phyloP scores from a whole-genome alignment of 2,113 vertebrate genomes.

The Hiodon tergisus region DNA sequence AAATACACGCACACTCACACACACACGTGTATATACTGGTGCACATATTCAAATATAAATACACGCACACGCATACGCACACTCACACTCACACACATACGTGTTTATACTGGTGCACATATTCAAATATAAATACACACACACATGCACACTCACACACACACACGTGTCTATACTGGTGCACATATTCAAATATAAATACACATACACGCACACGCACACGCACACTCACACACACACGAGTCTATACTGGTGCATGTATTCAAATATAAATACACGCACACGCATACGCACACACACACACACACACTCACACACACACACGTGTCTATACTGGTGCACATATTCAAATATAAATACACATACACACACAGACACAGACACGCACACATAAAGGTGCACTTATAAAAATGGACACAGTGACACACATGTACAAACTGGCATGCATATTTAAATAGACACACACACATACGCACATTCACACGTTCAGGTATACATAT shows the following conservation, averaged over 20 bases:
- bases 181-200: slow-evolving; percentile 15
- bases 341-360: not conserved
- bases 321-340: not conserved
- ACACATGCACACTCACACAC: not conserved
- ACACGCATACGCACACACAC: not conserved
- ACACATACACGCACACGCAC: slow-evolving; percentile 5
- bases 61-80: slow-evolving; percentile 22
- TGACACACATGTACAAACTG: not conserved
- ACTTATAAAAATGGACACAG: not conserved
- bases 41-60: not conserved
- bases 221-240: slow-evolving; percentile 5
- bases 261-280: not conserved
- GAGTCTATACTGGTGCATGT: not conserved
- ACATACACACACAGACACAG: not conserved
- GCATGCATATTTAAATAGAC: not conserved
- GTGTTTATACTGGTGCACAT: too few relatives aligned
- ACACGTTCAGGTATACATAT: not conserved
- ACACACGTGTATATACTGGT: too few relatives aligned
- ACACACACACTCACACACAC: not conserved
- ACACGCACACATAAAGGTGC: not conserved
- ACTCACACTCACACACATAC: not conserved
- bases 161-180: too few relatives aligned
- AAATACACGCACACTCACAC: too few relatives aligned
- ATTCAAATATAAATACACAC: not conserved
- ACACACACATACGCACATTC: not conserved